Evolutionary conservation across 2,797 vertebrate species (phyloP).

Genomic region (Cyclopterus lumpus): DNA sequence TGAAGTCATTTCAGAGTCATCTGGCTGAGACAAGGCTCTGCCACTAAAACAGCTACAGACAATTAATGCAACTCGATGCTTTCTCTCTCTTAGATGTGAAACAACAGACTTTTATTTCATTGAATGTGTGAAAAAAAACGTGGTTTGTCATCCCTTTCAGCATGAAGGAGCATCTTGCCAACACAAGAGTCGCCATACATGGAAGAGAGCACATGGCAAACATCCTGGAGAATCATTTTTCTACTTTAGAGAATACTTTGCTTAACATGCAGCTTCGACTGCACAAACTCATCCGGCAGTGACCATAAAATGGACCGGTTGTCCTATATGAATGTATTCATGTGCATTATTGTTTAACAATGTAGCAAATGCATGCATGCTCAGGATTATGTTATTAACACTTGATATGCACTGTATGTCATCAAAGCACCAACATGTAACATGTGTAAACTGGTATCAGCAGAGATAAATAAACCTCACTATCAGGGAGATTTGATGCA

Average conservation of each 20-base stretch:
- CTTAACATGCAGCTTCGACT: constrained; percentile 78
- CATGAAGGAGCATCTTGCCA: constrained; percentile 77
- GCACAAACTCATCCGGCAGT: constrained; percentile 72
- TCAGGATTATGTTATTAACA: constrained; percentile 33
- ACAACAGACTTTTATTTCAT: neutral
- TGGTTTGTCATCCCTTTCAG: constrained; percentile 60
- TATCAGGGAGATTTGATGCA: constrained; percentile 29
- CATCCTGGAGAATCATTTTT: constrained; percentile 77
- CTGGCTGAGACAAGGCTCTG: constrained; percentile 40
- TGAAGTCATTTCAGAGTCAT: constrained; percentile 42
- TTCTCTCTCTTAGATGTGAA: constrained; percentile 2
- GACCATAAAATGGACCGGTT: constrained; percentile 24
- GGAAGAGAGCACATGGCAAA: constrained; percentile 66
- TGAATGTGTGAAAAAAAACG: constrained; percentile 1
- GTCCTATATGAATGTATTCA: constrained; percentile 38
- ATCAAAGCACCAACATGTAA: constrained; percentile 1
- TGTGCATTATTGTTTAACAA: constrained; percentile 14
- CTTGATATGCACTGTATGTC: constrained; percentile 25
- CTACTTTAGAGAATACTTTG: constrained; percentile 77
- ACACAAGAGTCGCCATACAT: constrained; percentile 67
- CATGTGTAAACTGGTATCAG: neutral
- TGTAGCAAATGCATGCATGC: constrained; percentile 49
- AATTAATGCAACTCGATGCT: neutral
- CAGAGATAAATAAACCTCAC: constrained; percentile 13
- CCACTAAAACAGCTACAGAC: constrained; percentile 1